Evolutionary conservation across 2,888 invertebrate species (phyloP).

Genomic region (Euphydryas editha): DNA sequence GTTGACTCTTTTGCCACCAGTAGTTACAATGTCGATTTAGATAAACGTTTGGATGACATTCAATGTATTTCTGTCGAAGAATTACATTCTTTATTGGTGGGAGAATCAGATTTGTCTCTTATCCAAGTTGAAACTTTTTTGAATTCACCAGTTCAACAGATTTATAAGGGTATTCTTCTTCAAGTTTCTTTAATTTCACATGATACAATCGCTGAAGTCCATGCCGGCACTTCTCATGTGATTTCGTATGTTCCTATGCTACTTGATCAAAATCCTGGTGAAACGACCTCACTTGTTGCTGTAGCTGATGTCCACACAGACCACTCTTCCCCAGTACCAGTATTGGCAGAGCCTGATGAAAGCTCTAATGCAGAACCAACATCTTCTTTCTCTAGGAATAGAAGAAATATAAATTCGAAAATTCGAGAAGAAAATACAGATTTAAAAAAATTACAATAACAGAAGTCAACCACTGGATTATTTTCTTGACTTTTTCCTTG

Average conservation of each 20-base stretch:
- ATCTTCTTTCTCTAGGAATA: not conserved
- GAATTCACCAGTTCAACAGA: not conserved
- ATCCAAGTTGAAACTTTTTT: not conserved
- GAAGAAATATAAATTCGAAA: too few relatives aligned
- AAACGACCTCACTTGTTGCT: conserved; percentile 5
- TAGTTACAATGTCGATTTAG: not conserved
- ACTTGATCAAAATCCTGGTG: conserved; percentile 8
- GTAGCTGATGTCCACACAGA: conserved; percentile 5
- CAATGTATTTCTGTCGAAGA: conserved; percentile 3
- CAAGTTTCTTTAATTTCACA: not conserved
- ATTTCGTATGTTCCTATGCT: not conserved
- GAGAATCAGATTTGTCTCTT: not conserved
- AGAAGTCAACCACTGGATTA: conserved; percentile 14
- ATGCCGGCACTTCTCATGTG: not conserved
- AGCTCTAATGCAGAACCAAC: not conserved
- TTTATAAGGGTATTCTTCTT: too few relatives aligned
- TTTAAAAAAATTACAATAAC: not conserved
- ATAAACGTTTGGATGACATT: conserved; percentile 5
- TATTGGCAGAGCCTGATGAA: too few relatives aligned
- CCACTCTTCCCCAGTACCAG: conserved; percentile 7
- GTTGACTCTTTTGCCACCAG: not conserved
- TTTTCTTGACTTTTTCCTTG: conserved; percentile 17
- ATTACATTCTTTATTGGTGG: not conserved
- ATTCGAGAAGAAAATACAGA: too few relatives aligned
- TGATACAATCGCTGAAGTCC: conserved; percentile 1